phyloP scores from a whole-genome alignment of 2,888 invertebrate species.

The Leptura quadrifasciata region DNA sequence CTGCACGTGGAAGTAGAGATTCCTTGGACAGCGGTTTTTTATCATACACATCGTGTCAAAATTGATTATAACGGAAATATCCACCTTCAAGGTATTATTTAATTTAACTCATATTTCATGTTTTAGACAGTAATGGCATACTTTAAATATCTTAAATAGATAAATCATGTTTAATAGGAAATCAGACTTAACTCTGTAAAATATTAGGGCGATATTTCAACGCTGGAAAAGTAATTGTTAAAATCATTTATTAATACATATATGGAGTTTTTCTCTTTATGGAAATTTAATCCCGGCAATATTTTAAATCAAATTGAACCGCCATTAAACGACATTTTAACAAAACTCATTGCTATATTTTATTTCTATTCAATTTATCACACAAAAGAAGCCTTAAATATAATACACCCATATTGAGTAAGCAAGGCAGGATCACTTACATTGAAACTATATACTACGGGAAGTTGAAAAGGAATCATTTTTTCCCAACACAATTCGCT shows the following conservation, averaged over 20 bases:
- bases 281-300: constrained; percentile 26
- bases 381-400: constrained; percentile 31
- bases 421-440: constrained; percentile 21
- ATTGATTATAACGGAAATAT: no score
- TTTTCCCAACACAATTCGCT: constrained; percentile 28
- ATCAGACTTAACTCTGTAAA: no score
- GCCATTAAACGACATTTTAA: constrained; percentile 6
- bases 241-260: background rate
- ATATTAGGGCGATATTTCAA: background rate
- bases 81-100: no score
- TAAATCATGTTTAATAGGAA: no score
- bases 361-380: constrained; percentile 31
- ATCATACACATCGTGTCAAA: no score
- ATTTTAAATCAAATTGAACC: constrained; percentile 25
- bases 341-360: constrained; percentile 28
- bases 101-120: no score
- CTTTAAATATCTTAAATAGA: no score
- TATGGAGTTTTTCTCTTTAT: background rate
- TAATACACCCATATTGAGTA: constrained; percentile 32
- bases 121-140: no score
- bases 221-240: background rate
- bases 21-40: no score
- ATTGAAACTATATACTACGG: constrained; percentile 29
- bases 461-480: constrained; percentile 16
- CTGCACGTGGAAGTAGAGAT: no score